Percentiles rank a stretch among this genome's conserved stretches.
phyloP scores from a whole-genome alignment of 2,113 vertebrate species.

The Odocoileus hemionus region DNA sequence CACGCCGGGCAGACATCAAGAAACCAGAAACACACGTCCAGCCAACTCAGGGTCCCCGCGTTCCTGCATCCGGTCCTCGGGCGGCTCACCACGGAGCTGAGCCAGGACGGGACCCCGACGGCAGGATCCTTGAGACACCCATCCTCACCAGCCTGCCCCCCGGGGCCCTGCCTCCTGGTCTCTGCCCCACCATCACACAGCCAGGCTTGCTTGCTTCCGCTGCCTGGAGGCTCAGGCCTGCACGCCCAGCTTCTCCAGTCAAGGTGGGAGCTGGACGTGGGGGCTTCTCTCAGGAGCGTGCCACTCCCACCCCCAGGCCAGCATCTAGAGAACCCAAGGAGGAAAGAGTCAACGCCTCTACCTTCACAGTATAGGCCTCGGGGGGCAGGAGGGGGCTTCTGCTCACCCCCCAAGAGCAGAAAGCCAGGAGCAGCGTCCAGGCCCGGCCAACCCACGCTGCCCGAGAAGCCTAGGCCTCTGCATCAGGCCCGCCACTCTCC shows the following conservation, averaged over 20 bases:
- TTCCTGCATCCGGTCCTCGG: accelerated
- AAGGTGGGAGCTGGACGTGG: background rate
- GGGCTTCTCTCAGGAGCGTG: background rate
- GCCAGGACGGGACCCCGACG: background rate
- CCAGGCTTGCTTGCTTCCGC: background rate
- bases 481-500: background rate
- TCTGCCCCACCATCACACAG: background rate
- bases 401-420: background rate
- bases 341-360: background rate
- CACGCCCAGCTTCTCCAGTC: accelerated
- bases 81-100: background rate
- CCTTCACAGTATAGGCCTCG: accelerated
- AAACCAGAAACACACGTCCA: background rate
- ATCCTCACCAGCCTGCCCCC: no score
- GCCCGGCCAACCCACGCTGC: accelerated
- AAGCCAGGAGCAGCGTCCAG: accelerated
- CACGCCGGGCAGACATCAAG: accelerated
- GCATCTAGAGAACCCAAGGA: background rate
- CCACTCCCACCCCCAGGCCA: background rate
- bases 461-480: accelerated
- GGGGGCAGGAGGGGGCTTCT: no score
- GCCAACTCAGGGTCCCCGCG: background rate
- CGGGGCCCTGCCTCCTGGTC: background rate
- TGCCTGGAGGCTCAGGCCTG: accelerated
- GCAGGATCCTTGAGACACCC: background rate